Evolutionary conservation across 2,113 vertebrate genomes (phyloP).

Genomic region (Xenopus borealis): DNA sequence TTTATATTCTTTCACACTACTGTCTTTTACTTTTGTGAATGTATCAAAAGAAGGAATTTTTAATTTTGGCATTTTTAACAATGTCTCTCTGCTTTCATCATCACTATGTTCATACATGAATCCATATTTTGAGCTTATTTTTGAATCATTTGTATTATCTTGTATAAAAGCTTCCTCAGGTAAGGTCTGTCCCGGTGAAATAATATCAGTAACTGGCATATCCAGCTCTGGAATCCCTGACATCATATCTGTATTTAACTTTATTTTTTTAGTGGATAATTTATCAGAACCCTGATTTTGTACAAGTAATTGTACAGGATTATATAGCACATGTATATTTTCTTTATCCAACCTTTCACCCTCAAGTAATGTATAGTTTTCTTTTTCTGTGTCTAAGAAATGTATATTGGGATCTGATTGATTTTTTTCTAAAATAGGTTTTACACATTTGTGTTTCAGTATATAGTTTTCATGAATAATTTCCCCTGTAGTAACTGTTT

Average conservation of each 20-base stretch:
- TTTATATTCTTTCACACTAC: background rate
- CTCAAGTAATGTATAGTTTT: background rate
- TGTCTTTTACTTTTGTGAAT: constrained; percentile 39
- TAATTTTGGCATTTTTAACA: constrained; percentile 57
- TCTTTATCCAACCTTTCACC: no score
- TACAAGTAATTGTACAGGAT: no score
- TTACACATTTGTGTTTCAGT: background rate
- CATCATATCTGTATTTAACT: no score
- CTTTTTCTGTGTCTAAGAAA: constrained; percentile 6
- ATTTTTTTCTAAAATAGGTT: background rate
- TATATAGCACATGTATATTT: no score
- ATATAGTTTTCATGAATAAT: background rate
- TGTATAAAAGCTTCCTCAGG: no score
- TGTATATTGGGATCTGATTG: constrained; percentile 13
- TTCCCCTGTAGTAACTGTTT: background rate
- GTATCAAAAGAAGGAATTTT: constrained; percentile 57
- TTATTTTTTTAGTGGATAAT: no score
- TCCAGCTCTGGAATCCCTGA: no score
- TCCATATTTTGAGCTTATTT: no score
- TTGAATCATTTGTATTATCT: background rate
- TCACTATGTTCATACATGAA: no score
- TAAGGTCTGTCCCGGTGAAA: no score
- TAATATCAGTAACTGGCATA: no score
- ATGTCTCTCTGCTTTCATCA: constrained; percentile 32
- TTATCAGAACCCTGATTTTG: no score